Conservation (phyloP, 2,113 vertebrate species). For the Stictonetta naevosa region DNA sequence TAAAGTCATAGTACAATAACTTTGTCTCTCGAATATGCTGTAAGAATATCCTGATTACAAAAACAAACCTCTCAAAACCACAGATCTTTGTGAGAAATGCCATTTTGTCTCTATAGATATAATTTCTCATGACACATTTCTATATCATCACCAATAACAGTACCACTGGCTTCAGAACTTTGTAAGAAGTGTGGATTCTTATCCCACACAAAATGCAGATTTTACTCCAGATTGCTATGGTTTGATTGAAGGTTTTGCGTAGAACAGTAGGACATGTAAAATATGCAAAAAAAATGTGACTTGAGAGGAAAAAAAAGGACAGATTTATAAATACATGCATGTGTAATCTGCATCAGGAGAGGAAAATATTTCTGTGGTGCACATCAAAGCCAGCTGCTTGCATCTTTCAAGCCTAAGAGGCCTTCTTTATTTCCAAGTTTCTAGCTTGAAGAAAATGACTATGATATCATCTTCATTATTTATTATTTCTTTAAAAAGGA, state of each 20-base stretch:
- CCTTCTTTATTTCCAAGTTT: not conserved
- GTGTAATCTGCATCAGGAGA: not conserved
- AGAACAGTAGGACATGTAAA: not conserved
- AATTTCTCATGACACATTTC: not conserved
- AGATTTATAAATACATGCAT: rapidly evolving
- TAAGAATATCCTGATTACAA: not conserved
- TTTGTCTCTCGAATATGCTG: not conserved
- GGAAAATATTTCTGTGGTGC: not conserved
- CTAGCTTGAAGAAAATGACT: not conserved
- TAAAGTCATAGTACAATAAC: not conserved
- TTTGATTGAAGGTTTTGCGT: not conserved
- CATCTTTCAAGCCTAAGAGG: not conserved
- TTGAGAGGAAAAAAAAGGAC: not conserved
- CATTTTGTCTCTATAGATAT: not conserved
- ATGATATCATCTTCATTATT: not conserved
- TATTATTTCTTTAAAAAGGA: not conserved
- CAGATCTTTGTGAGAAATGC: not conserved
- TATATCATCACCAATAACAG: not conserved
- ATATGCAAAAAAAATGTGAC: not conserved
- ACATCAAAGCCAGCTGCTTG: not conserved
- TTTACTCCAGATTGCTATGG: not conserved
- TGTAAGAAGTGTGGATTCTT: not conserved
- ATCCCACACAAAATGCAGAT: not conserved
- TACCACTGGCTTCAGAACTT: not conserved
- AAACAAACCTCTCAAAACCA: not conserved